These are phyloP conservation scores for Emydocephalus ijimae DNA, from an alignment of 2,113 vertebrate species.

Conservation along the genomic window DNA sequence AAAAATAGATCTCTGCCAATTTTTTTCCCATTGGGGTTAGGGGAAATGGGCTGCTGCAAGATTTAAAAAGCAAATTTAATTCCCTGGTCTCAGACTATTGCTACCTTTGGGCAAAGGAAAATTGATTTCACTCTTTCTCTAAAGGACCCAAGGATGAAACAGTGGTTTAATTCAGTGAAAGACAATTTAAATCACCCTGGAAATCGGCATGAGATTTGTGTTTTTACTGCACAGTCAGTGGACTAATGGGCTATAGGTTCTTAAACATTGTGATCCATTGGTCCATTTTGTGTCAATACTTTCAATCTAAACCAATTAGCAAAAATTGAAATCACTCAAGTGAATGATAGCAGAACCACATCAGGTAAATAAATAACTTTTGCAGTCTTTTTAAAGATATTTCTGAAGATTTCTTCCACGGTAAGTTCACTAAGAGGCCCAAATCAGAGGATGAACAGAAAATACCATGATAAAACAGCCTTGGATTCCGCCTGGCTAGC, in stretches of 20 bases:
- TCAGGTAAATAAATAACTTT: background rate
- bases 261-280: background rate
- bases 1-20: background rate
- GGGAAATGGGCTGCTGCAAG: background rate
- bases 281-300: background rate
- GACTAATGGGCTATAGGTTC: background rate
- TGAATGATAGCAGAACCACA: background rate
- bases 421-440: background rate
- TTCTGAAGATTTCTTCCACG: background rate
- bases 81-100: background rate
- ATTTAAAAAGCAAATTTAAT: background rate
- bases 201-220: background rate
- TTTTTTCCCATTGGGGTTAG: background rate
- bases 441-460: background rate
- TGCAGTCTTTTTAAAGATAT: background rate
- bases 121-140: background rate
- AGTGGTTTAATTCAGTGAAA: background rate
- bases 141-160: background rate
- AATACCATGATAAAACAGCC: background rate
- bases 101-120: background rate
- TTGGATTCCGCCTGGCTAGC: background rate
- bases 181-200: background rate
- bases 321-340: background rate
- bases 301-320: background rate
- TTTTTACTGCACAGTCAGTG: background rate